Percentiles rank a stretch among this genome's conserved stretches.
phyloP scores from a whole-genome alignment of 2,797 vertebrate species.

The Falco novaeseelandiae region DNA sequence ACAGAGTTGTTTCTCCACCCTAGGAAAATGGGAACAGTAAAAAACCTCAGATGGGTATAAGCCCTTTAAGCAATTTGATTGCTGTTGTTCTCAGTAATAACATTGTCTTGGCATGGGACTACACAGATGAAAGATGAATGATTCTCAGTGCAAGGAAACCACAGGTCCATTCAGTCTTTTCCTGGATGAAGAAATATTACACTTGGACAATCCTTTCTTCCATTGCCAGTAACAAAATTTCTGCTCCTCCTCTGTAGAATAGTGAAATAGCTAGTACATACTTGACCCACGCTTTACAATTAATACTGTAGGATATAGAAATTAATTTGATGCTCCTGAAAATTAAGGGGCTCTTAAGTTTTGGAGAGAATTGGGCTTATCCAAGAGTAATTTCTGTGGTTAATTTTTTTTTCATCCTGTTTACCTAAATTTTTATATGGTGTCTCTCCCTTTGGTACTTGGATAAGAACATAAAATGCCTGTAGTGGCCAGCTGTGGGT shows the following conservation, averaged over 20 bases:
- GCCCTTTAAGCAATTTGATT: background rate
- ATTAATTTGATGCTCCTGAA: background rate
- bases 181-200: background rate
- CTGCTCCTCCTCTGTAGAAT: background rate
- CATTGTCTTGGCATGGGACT: constrained; percentile 26
- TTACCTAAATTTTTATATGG: background rate
- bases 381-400: background rate
- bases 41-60: constrained; percentile 3
- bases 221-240: background rate
- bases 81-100: constrained; percentile 20
- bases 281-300: background rate
- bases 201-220: background rate
- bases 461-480: background rate
- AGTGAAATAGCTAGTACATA: background rate
- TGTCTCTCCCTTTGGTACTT: background rate
- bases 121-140: background rate
- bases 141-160: background rate
- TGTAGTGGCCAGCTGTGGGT: background rate
- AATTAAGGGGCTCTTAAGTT: background rate
- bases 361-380: background rate
- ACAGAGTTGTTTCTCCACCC: background rate
- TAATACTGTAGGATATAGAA: background rate
- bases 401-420: background rate
- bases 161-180: background rate
- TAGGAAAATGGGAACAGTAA: constrained; percentile 25